Percentiles rank a stretch among this genome's conserved stretches.
phyloP scores from a whole-genome alignment of 2,888 invertebrate genomes.

The Onthophagus sagittarius region DNA sequence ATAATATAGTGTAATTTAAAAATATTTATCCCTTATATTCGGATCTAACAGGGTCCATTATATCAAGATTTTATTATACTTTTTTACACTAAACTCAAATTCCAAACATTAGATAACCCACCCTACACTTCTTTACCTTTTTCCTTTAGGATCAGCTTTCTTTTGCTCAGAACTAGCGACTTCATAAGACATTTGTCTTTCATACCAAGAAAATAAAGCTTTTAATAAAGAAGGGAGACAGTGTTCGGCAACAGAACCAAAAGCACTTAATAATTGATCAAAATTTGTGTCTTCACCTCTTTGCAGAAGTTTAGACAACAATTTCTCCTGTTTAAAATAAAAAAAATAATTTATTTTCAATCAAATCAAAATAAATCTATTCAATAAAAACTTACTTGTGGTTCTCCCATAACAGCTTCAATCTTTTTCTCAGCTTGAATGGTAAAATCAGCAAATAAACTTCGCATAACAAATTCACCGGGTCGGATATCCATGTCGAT shows the following conservation, averaged over 20 bases:
- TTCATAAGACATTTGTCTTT: conserved; percentile 72
- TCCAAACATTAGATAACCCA: too few species aligned
- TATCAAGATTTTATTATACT: too few species aligned
- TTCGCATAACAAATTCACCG: conserved; percentile 95
- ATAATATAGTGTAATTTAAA: too few species aligned
- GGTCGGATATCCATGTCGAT: conserved; percentile 70
- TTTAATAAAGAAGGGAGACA: conserved; percentile 91
- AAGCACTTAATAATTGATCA: conserved; percentile 87
- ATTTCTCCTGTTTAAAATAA: conserved; percentile 68
- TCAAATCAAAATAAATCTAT: background rate
- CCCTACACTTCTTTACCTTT: conserved; percentile 47
- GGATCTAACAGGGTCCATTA: too few species aligned
- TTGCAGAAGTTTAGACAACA: conserved; percentile 91
- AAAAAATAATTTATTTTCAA: background rate
- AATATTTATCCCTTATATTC: too few species aligned
- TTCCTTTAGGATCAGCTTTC: conserved; percentile 60
- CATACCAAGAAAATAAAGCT: conserved; percentile 94
- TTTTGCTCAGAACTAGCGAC: conserved; percentile 57
- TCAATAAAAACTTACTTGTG: conserved; percentile 56
- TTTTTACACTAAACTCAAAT: too few species aligned
- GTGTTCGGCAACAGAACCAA: conserved; percentile 95
- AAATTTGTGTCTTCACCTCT: conserved; percentile 94
- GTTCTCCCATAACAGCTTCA: conserved; percentile 89
- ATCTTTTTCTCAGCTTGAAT: conserved; percentile 93
- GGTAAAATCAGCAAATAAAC: conserved; percentile 93